phyloP scores from a whole-genome alignment of 2,888 invertebrate genomes.

The Aphelenchoides bicaudatus region DNA sequence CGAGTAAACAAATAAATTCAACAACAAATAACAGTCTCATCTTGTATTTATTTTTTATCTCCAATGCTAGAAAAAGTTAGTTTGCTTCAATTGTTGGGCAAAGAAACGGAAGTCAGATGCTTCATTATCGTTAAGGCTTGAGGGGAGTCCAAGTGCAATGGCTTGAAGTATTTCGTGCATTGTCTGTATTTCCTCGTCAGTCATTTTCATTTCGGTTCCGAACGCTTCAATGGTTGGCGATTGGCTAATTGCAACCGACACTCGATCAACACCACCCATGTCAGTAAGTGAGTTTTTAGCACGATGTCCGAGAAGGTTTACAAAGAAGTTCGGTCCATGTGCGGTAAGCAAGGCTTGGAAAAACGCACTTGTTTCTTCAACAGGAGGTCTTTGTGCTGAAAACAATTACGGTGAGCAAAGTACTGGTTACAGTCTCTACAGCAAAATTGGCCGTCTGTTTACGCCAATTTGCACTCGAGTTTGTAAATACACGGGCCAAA shows the following conservation, averaged over 20 bases:
- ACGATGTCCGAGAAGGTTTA: constrained; percentile 90
- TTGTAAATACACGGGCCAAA: no score
- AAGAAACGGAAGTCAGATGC: constrained; percentile 58
- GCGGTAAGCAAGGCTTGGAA: constrained; percentile 86
- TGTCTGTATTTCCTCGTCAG: constrained; percentile 40
- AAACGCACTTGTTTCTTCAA: constrained; percentile 91
- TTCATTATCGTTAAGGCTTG: constrained; percentile 49
- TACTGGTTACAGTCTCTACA: constrained; percentile 3
- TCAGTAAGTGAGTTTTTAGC: constrained; percentile 85
- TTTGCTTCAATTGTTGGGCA: constrained; percentile 57
- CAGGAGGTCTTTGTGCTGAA: constrained; percentile 87
- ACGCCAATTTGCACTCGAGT: no score
- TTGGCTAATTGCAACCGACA: constrained; percentile 85
- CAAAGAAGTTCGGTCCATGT: constrained; percentile 91
- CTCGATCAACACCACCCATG: constrained; percentile 87
- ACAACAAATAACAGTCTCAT: background rate
- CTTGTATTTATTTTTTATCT: constrained; percentile 1
- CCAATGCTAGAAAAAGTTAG: constrained; percentile 52
- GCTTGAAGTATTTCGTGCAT: constrained; percentile 51
- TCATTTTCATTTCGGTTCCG: constrained; percentile 47
- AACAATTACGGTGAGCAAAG: constrained; percentile 9
- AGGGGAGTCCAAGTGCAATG: constrained; percentile 47
- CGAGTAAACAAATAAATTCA: constrained; percentile 13
- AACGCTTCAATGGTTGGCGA: constrained; percentile 54
- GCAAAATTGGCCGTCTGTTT: background rate